Evolutionary conservation across 2,113 vertebrate species (phyloP), one percentile per base, ranked within the genome.

Genomic region (zebrafish (Danio rerio)): DNA sequence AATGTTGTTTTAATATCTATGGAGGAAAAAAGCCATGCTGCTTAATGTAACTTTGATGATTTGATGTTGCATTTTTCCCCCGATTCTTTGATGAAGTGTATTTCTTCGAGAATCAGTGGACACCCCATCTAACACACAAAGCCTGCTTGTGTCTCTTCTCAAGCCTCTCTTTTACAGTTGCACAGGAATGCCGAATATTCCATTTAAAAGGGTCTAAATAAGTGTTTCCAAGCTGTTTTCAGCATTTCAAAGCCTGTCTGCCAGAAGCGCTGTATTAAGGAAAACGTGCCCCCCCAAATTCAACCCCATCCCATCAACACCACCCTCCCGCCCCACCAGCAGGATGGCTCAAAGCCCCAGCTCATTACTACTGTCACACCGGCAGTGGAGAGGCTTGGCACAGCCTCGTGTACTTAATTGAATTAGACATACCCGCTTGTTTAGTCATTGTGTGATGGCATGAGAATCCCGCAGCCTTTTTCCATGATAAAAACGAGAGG

Each of bases 371-470:
- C 90, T 90, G 92, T 93, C 93, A 93, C 88, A 90, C 81, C 65
- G 88, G 88, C 87, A 89, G 89, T 81, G 86, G 86, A 87, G 87
- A 91, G 87, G 90, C 92, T 93, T 94, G 93, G 93, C 93, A 94
- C 90, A 91, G 90, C 76, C 87, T 91, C 90, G 87, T 89, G 90
- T 89, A 90, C 92, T 92, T 95, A 94, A 94, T 94, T 94, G 91
- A 94, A 95, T 95, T 94, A 94, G 93, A 93, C 92, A 94, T 95
- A 93, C 92, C 91, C 90, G 90, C 91, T 93, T 95, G 92, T 95
- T 93, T 91, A 90, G 91, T 88, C 88, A 90, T 94, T 94, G 92
- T 94, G 87, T 2, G 81, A 83, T 90, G 89, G 91, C 93, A 92
- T 94, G 92, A 93, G 92, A 93, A 94, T 93, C 91, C 89, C 77